Evolutionary conservation across 1,140 invertebrate species (phyloP).

Genomic region (Drosophila navojoa): DNA sequence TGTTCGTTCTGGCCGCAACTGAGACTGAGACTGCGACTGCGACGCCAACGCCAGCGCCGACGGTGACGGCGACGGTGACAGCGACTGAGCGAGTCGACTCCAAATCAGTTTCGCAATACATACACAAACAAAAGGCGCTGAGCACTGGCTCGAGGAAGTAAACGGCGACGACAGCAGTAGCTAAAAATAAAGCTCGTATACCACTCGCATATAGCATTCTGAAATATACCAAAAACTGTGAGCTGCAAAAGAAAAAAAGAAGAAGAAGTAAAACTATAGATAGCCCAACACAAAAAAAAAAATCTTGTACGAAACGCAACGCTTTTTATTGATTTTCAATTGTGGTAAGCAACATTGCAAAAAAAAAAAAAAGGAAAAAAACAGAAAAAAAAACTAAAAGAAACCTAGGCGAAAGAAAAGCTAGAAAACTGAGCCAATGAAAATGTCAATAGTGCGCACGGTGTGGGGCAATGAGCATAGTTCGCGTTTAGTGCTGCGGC

Average conservation of each 20-base stretch:
- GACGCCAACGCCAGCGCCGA: slow-evolving; percentile 17
- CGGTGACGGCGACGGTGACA: slow-evolving; percentile 10
- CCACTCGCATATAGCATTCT: slow-evolving; percentile 3
- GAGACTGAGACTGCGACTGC: not conserved
- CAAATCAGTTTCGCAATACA: slow-evolving; percentile 83
- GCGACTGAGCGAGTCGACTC: slow-evolving; percentile 47
- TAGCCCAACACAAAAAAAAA: not conserved
- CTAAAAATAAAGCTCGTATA: slow-evolving; percentile 47
- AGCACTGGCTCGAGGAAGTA: slow-evolving; percentile 70
- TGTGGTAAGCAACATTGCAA: slow-evolving; percentile 66
- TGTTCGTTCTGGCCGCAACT: slow-evolving; percentile 13
- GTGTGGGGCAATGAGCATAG: slow-evolving; percentile 25
- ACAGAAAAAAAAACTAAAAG: slow-evolving; percentile 14
- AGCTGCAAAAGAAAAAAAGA: slow-evolving; percentile 43
- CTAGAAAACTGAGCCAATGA: slow-evolving; percentile 40
- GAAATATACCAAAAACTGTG: not conserved
- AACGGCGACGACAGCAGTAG: slow-evolving; percentile 54
- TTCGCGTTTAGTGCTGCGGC: not conserved
- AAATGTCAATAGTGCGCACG: slow-evolving; percentile 48
- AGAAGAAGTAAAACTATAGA: slow-evolving; percentile 16
- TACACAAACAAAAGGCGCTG: slow-evolving; percentile 84
- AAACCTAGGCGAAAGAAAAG: slow-evolving; percentile 13
- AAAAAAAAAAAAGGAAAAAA: slow-evolving; percentile 17
- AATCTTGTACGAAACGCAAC: not conserved
- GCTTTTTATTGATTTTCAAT: slow-evolving; percentile 76